Evolutionary conservation across 2,888 invertebrate genomes (phyloP).

Genomic region (Pollenia amentaria): DNA sequence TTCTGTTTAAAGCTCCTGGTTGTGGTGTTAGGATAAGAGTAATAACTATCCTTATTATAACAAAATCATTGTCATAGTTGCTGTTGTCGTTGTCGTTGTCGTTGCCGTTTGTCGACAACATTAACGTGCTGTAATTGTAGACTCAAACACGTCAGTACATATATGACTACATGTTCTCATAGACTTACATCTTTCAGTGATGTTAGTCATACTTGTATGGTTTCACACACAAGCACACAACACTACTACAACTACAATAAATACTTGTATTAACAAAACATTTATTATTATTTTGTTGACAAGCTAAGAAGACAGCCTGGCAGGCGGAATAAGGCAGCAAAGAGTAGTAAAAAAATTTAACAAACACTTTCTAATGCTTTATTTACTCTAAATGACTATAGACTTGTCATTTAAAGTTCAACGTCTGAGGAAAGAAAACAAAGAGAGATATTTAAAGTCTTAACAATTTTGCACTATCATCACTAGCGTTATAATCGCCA

Average conservation of each 20-base stretch:
- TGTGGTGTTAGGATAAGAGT: slow-evolving; percentile 5
- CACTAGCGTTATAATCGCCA: background rate
- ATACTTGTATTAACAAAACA: slow-evolving; percentile 39
- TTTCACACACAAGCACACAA: slow-evolving; percentile 19
- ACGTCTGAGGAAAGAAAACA: slow-evolving; percentile 34
- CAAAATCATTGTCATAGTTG: slow-evolving; percentile 62
- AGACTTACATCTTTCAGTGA: slow-evolving; percentile 40
- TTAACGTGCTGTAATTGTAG: slow-evolving; percentile 49
- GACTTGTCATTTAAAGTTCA: slow-evolving; percentile 37
- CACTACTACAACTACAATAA: slow-evolving; percentile 21
- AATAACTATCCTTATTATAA: slow-evolving; percentile 38
- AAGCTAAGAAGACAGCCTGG: slow-evolving; percentile 26
- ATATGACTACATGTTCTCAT: slow-evolving; percentile 29
- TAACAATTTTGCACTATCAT: slow-evolving; percentile 21
- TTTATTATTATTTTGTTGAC: slow-evolving; percentile 52
- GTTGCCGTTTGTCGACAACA: slow-evolving; percentile 31
- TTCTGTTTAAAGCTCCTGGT: background rate
- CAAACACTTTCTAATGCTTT: slow-evolving; percentile 21
- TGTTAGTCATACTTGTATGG: slow-evolving; percentile 58
- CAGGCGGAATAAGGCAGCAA: background rate
- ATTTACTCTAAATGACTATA: background rate
- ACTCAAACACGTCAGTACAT: slow-evolving; percentile 40
- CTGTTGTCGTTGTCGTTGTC: slow-evolving; percentile 24
- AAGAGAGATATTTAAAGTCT: slow-evolving; percentile 4
- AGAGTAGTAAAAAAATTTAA: background rate